Base-by-base conservation (phyloP, 2,888 invertebrate species). In the Caenorhabditis plicata region DNA sequence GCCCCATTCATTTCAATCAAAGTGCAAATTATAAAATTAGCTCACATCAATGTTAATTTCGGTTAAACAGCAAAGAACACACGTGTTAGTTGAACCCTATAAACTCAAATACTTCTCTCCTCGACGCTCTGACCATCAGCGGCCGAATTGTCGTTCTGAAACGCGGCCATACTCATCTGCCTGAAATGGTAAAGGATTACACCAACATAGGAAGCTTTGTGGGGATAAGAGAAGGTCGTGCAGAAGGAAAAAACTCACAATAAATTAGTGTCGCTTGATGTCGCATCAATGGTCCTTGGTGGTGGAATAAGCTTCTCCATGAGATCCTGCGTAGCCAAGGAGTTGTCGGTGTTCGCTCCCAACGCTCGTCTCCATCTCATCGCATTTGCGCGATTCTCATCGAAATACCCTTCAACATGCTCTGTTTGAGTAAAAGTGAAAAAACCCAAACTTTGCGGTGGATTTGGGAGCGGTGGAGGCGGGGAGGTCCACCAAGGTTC, bases 271-370 rank as follows among this genome's bases (percentile, higher is more conserved):
- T n/a, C n/a, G n/a, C n/a, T n/a, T n/a, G n/a, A n/a, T n/a, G n/a
- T n/a, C n/a, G n/a, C 44, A 0, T 38, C 40, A 23, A 41, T 49
- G n/a, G n/a, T n/a, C n/a, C n/a, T n/a, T n/a, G n/a, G n/a, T 8
- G 39, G 20, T 8, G 55, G 55, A 27, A 62, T 17, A 19, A 68
- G 31, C 27, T 64, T 68, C 43, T 68, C 68, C 52, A 68, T 58
- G 25, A 64, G 43, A 41, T 68, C 64, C 19, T 64, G 64, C 2
- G 68, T 60, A 1, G 61, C 53, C 1, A 60, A 35, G 1, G 62
- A 42, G 40, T 68, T 49, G 38, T 68, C 62, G 9, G 56, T 56
- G 36, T 64, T 68, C n/a, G 64, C 58, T 42, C 64, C 68, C 13
- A 68, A 53, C 40, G 68, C 68, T 20, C 58, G 42, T 49, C 68